phyloP scores from a whole-genome alignment of 2,888 invertebrate species.

The Anticlea derivata region DNA sequence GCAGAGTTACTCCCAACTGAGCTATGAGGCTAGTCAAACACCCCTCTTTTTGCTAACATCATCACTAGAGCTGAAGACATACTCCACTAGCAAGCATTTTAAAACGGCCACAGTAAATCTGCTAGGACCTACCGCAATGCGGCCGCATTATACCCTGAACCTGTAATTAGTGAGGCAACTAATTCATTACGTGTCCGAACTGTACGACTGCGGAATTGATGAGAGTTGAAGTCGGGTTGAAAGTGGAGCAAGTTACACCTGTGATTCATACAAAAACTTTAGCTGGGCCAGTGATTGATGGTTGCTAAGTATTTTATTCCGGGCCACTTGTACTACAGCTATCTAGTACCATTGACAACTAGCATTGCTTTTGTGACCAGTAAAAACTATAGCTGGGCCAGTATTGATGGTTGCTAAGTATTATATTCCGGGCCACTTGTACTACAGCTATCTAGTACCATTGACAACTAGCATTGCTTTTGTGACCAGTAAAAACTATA shows the following conservation, averaged over 20 bases:
- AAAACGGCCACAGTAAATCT: conserved; percentile 19
- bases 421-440: too few species aligned
- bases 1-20: too few species aligned
- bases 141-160: conserved; percentile 29
- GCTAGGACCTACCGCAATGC: conserved; percentile 31
- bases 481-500: too few species aligned
- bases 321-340: too few species aligned
- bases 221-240: conserved; percentile 13
- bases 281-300: background rate
- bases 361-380: too few species aligned
- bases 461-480: too few species aligned
- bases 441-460: too few species aligned
- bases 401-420: too few species aligned
- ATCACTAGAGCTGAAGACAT: background rate
- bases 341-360: too few species aligned
- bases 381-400: too few species aligned
- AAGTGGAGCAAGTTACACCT: conserved; percentile 17
- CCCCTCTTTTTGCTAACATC: too few species aligned
- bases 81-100: conserved; percentile 15
- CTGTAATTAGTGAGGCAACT: conserved; percentile 43
- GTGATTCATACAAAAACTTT: conserved; percentile 14
- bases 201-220: conserved; percentile 30
- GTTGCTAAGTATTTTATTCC: background rate
- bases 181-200: conserved; percentile 43
- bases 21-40: too few species aligned